Percentiles rank a stretch among this genome's conserved stretches.
These are phyloP conservation scores for Sesamia inferens DNA, from an alignment of 2,888 invertebrate species.

Conservation along the genomic window DNA sequence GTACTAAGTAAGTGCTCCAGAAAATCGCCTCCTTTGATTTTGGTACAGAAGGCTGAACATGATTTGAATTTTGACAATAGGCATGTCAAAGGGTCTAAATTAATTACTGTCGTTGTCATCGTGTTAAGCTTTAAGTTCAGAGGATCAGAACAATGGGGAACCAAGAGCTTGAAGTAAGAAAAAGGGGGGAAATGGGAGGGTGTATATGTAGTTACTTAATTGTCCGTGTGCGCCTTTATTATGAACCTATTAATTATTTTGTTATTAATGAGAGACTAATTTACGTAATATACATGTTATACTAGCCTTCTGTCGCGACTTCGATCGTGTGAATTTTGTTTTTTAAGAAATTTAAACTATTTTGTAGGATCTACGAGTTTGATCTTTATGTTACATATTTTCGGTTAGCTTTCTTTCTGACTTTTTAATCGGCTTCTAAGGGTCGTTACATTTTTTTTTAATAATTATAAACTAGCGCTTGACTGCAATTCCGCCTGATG, in stretches of 20 bases:
- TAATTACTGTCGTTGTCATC: conserved; percentile 61
- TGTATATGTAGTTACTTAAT: neutral
- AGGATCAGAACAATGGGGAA: conserved; percentile 34
- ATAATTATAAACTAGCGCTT: no score
- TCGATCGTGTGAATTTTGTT: no score
- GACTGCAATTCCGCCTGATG: no score
- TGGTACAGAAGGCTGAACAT: conserved; percentile 36
- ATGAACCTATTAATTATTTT: neutral
- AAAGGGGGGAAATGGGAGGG: conserved; percentile 4
- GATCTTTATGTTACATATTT: no score
- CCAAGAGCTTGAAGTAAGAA: neutral
- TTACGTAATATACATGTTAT: no score
- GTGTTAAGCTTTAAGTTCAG: conserved; percentile 23
- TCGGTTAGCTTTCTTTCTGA: no score
- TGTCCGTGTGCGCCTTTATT: neutral
- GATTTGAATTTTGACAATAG: conserved; percentile 56
- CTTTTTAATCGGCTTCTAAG: no score
- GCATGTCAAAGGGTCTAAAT: conserved; percentile 58
- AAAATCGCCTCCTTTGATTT: conserved; percentile 44
- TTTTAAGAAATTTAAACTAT: no score
- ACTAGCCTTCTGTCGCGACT: no score
- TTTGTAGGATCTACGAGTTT: no score
- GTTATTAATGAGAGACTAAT: neutral
- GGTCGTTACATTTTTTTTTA: no score
- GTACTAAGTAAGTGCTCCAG: conserved; percentile 22